phyloP scores from a whole-genome alignment of 2,797 vertebrate genomes.

The Orestias chungarensis region DNA sequence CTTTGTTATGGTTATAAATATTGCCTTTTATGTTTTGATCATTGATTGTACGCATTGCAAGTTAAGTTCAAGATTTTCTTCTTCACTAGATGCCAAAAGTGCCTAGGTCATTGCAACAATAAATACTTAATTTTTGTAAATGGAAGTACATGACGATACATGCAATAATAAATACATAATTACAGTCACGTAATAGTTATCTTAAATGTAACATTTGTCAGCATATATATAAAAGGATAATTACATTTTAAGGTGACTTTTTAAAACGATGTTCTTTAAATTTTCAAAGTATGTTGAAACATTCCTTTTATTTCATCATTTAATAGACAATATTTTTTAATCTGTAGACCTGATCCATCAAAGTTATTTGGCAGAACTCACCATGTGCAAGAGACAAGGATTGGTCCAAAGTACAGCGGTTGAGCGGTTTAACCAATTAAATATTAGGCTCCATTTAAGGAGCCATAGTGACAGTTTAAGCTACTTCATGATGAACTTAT shows the following conservation, averaged over 20 bases:
- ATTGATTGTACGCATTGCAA: not conserved
- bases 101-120: not conserved
- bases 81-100: not conserved
- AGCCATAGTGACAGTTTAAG: not conserved
- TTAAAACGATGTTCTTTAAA: not conserved
- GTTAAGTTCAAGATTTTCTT: not conserved
- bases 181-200: not conserved
- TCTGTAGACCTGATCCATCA: not conserved
- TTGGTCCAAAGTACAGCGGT: too few species aligned
- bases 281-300: not conserved
- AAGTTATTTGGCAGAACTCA: not conserved
- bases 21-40: not conserved
- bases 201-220: too few species aligned
- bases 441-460: not conserved
- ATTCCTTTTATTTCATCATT: not conserved
- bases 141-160: not conserved
- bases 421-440: not conserved
- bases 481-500: not conserved
- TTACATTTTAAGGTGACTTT: not conserved
- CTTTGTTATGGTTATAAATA: not conserved
- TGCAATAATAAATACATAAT: not conserved
- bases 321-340: not conserved
- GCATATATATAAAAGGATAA: not conserved
- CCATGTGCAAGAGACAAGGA: not conserved
- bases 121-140: not conserved